Evolutionary conservation across 1,140 invertebrate genomes (phyloP).

Genomic region (Eulimnadia texana): DNA sequence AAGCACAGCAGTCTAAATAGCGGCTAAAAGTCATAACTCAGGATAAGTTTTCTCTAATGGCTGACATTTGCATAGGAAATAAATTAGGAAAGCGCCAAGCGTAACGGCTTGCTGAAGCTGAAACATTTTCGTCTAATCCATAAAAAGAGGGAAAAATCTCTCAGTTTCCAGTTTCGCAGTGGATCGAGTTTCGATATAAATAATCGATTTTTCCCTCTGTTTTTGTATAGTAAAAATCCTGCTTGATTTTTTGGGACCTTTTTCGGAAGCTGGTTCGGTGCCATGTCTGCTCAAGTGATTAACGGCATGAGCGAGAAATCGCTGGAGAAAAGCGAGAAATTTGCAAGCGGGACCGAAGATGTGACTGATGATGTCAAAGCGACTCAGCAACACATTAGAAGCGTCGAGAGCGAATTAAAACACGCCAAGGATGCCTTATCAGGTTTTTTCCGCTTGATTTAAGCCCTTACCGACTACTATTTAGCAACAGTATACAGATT

Average conservation of each 20-base stretch:
- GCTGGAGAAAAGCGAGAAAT: slow-evolving; percentile 1
- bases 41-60: neutral
- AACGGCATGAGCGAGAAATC: neutral
- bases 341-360: neutral
- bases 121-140: too few species aligned
- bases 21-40: neutral
- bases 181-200: too few species aligned
- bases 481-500: too few species aligned
- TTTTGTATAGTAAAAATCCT: too few species aligned
- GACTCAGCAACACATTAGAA: slow-evolving; percentile 8
- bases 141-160: too few species aligned
- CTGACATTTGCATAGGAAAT: neutral
- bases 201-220: too few species aligned
- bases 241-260: too few species aligned
- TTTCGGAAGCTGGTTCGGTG: neutral
- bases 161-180: too few species aligned
- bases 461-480: too few species aligned
- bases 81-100: too few species aligned
- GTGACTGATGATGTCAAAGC: slow-evolving; percentile 7
- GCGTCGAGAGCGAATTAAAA: slow-evolving; percentile 31
- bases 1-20: too few species aligned
- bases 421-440: slow-evolving; percentile 40
- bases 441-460: slow-evolving; percentile 32
- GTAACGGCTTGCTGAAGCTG: too few species aligned
- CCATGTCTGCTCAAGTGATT: neutral